These are phyloP conservation scores for Stercorarius parasiticus DNA, from an alignment of 2,113 vertebrate species.

Conservation along the genomic window DNA sequence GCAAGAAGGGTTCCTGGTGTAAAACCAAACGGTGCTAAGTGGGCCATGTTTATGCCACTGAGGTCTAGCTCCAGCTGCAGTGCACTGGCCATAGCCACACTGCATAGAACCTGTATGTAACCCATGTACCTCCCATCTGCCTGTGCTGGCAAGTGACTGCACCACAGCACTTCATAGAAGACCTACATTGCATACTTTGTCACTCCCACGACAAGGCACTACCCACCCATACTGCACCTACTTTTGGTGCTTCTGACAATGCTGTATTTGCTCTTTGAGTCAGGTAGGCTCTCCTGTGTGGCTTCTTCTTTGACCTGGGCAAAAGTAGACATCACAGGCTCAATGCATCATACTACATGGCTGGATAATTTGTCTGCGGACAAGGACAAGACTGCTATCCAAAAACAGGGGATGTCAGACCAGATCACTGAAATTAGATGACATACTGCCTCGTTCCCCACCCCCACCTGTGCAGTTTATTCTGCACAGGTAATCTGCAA, in stretches of 20 bases:
- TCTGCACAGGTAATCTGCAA: background rate
- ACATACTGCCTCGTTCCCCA: background rate
- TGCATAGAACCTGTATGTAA: background rate
- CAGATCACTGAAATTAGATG: background rate
- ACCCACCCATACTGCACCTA: accelerated
- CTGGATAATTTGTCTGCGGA: background rate
- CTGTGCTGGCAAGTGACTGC: background rate
- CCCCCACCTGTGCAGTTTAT: background rate
- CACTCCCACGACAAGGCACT: background rate
- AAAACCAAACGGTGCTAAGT: background rate
- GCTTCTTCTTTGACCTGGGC: background rate
- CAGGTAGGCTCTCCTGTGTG: background rate
- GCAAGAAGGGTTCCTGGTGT: background rate
- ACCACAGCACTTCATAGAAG: background rate
- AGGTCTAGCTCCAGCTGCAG: background rate
- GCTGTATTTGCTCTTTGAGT: background rate
- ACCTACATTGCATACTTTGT: background rate
- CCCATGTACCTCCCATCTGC: background rate
- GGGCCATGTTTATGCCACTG: background rate
- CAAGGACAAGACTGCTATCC: background rate
- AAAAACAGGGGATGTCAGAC: background rate
- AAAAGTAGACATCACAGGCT: background rate
- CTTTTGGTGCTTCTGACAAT: background rate
- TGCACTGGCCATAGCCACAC: background rate
- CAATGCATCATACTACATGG: background rate